Conservation (phyloP, 2,113 vertebrate species). For the Benitochromis conjunctus region DNA sequence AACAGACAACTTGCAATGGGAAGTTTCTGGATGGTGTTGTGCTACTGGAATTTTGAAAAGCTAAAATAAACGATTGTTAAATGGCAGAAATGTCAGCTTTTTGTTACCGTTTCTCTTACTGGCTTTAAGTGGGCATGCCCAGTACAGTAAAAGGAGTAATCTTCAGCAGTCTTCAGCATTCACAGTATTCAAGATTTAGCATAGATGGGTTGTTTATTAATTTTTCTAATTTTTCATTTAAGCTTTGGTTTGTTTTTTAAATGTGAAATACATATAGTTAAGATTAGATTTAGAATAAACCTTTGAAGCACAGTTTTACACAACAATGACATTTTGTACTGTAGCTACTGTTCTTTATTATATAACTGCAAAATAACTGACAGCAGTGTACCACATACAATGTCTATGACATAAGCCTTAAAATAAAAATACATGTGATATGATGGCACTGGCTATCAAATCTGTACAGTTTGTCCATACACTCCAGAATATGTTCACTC, state of each 20-base stretch:
- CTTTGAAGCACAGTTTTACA: too few relatives aligned
- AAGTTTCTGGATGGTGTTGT: background rate
- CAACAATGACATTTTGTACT: background rate
- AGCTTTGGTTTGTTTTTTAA: background rate
- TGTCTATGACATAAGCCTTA: too few relatives aligned
- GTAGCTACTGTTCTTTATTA: background rate
- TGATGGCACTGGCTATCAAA: background rate
- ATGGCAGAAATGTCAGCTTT: accelerated
- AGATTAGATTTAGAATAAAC: background rate
- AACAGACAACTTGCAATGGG: background rate
- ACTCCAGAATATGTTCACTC: background rate
- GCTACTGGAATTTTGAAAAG: background rate
- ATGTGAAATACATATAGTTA: accelerated
- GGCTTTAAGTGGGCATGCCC: background rate
- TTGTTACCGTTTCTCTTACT: background rate
- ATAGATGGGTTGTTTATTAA: background rate
- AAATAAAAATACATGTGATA: background rate
- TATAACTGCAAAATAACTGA: background rate
- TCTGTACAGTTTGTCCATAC: background rate
- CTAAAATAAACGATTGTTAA: background rate
- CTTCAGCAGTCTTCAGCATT: background rate
- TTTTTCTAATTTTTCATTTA: background rate
- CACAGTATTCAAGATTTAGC: accelerated
- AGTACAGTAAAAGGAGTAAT: background rate
- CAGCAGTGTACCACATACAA: accelerated